phyloP scores from a whole-genome alignment of 2,113 vertebrate species.

The Chaenogobius annularis region DNA sequence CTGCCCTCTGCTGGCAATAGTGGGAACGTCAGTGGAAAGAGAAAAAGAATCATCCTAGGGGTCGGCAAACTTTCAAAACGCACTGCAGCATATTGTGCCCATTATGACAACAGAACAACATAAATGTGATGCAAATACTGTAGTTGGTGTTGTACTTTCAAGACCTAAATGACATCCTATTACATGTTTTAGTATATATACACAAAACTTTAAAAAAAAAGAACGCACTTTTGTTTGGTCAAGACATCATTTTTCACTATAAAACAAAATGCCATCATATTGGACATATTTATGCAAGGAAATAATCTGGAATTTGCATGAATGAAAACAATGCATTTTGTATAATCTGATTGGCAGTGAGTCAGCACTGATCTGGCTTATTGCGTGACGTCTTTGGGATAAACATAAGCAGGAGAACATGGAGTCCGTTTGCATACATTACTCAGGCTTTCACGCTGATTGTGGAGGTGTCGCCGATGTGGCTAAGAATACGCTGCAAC shows the following conservation, averaged over 20 bases:
- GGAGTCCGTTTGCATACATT: neutral
- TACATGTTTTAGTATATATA: no score
- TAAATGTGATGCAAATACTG: no score
- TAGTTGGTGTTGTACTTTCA: no score
- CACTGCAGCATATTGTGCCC: no score
- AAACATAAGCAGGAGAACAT: neutral
- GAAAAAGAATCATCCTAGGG: no score
- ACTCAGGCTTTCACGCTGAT: slow-evolving; percentile 26
- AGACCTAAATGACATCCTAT: no score
- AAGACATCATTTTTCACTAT: no score
- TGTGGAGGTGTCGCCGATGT: slow-evolving; percentile 14
- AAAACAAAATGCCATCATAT: neutral
- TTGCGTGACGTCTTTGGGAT: neutral
- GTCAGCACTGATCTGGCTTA: neutral
- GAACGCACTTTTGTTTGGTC: neutral
- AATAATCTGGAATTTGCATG: neutral
- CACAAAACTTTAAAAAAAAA: no score
- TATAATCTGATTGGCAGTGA: neutral
- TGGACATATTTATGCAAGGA: neutral
- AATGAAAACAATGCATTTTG: neutral
- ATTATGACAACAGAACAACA: no score
- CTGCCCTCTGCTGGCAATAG: no score
- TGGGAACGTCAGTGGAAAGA: no score
- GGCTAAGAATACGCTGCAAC: neutral
- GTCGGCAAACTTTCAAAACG: no score